These are phyloP conservation scores for Nomada lathburiana DNA, from an alignment of 2,888 invertebrate species.

Conservation along the genomic window DNA sequence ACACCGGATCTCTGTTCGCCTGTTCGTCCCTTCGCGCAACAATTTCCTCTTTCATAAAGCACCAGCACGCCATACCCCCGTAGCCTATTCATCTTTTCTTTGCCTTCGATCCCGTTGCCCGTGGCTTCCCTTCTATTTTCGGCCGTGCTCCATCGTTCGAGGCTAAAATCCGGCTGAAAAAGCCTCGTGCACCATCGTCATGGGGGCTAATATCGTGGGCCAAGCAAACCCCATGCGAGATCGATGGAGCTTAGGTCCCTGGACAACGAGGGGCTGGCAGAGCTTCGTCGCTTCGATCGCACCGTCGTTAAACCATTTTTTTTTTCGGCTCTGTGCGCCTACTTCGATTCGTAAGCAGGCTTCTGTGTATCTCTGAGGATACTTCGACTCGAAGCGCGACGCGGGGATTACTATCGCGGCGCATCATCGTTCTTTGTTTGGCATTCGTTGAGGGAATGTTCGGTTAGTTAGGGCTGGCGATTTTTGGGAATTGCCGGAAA, in stretches of 20 bases:
- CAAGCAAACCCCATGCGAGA: slow-evolving; percentile 75
- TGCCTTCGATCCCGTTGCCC: slow-evolving; percentile 43
- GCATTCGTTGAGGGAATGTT: no score
- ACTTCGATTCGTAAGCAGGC: background rate
- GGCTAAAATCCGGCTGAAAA: slow-evolving; percentile 50
- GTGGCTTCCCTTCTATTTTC: slow-evolving; percentile 22
- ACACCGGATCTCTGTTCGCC: slow-evolving; percentile 18
- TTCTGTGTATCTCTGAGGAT: background rate
- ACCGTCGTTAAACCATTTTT: slow-evolving; percentile 23
- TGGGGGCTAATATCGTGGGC: slow-evolving; percentile 70
- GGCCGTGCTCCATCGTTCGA: slow-evolving; percentile 8
- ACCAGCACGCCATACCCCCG: slow-evolving; percentile 14
- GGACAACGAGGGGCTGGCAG: slow-evolving; percentile 70
- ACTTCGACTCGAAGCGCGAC: background rate
- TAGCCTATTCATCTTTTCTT: slow-evolving; percentile 32
- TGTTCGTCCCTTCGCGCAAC: slow-evolving; percentile 13
- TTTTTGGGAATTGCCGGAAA: no score
- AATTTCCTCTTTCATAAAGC: slow-evolving; percentile 25
- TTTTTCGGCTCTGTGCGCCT: background rate
- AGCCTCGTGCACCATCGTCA: slow-evolving; percentile 51
- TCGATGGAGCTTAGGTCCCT: slow-evolving; percentile 82
- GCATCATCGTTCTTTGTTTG: no score
- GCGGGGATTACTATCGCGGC: background rate
- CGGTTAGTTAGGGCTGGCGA: no score
- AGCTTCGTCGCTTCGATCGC: slow-evolving; percentile 42